These are phyloP conservation scores for Apis cerana DNA, from an alignment of 1,140 invertebrate species.

Conservation along the genomic window DNA sequence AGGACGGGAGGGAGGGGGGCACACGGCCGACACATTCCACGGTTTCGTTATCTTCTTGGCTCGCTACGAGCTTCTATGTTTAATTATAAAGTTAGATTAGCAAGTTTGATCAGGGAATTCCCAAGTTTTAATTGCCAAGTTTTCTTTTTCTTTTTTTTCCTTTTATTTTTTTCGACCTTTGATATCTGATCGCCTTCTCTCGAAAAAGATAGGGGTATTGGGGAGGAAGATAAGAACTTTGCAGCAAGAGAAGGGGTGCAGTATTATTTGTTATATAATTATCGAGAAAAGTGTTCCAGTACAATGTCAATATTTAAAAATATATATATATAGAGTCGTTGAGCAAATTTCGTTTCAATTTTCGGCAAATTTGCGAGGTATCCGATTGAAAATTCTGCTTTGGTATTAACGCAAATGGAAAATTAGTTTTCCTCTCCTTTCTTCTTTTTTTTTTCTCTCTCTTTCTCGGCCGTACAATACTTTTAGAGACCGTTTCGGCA, in stretches of 20 bases:
- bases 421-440: too few relatives aligned
- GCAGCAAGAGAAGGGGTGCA: too few relatives aligned
- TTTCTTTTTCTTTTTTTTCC: background rate
- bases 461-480: slow-evolving; percentile 19
- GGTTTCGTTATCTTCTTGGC: slow-evolving; percentile 43
- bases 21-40: slow-evolving; percentile 29
- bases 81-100: slow-evolving; percentile 52
- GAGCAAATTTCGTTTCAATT: too few relatives aligned
- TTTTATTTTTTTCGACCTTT: background rate
- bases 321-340: too few relatives aligned
- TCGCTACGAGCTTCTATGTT: slow-evolving; percentile 12
- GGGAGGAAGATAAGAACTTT: background rate
- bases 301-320: too few relatives aligned
- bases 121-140: slow-evolving; percentile 6
- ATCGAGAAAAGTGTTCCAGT: too few relatives aligned
- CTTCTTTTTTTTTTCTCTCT: too few relatives aligned
- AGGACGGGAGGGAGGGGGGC: background rate
- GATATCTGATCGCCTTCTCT: too few relatives aligned
- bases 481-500: slow-evolving; percentile 62
- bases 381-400: slow-evolving; percentile 1
- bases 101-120: slow-evolving; percentile 29
- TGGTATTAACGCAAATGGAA: slow-evolving; percentile 2
- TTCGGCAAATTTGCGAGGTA: too few relatives aligned
- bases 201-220: too few relatives aligned
- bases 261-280: too few relatives aligned